Evolutionary conservation across 37 sponge, comb jelly and placozoan species (phyloP).

Genomic region (Crambe crambe): DNA sequence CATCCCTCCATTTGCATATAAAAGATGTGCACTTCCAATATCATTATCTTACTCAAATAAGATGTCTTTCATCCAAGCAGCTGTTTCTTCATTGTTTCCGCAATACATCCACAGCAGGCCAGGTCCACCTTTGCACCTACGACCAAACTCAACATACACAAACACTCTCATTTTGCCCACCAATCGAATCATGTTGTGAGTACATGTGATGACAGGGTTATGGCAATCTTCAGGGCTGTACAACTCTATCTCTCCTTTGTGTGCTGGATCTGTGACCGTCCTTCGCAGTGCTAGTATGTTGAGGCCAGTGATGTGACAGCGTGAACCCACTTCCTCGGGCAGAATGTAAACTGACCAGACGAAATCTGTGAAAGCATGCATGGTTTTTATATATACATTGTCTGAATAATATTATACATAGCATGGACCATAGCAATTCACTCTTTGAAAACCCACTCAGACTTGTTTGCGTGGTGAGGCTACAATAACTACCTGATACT

Average conservation of each 20-base stretch:
- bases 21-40: too few relatives aligned
- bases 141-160: slow-evolving; percentile 72
- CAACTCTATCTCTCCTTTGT: slow-evolving; percentile 36
- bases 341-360: slow-evolving; percentile 63
- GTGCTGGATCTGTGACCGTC: background rate
- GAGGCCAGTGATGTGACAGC: slow-evolving; percentile 32
- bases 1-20: too few relatives aligned
- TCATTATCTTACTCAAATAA: too few relatives aligned
- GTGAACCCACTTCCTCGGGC: slow-evolving; percentile 57
- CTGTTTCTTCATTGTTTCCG: slow-evolving; percentile 15
- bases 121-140: slow-evolving; percentile 67
- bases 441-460: too few relatives aligned
- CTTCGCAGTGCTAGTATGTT: slow-evolving; percentile 36
- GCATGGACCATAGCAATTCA: too few relatives aligned
- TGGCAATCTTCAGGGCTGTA: slow-evolving; percentile 40
- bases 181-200: slow-evolving; percentile 68
- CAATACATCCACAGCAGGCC: slow-evolving; percentile 79
- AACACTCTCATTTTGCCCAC: slow-evolving; percentile 65
- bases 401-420: too few relatives aligned
- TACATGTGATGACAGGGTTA: slow-evolving; percentile 55
- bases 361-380: too few relatives aligned
- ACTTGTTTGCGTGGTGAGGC: too few relatives aligned
- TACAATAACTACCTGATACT: too few relatives aligned
- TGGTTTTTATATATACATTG: too few relatives aligned
- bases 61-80: too few relatives aligned